Base-by-base conservation (phyloP, 1,140 invertebrate genomes). In the Schlechtendalia chinensis region DNA sequence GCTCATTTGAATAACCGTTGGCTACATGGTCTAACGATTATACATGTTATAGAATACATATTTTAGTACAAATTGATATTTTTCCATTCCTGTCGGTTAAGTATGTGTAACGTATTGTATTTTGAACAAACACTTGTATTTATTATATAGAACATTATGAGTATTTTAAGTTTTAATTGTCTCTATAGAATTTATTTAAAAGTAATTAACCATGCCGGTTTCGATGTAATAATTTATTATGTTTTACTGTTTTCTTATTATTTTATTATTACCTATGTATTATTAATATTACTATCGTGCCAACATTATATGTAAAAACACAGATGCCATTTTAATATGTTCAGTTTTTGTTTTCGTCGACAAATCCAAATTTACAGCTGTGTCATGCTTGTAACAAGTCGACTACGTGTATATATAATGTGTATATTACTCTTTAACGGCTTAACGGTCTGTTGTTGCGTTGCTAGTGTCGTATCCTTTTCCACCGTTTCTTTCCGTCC, bases 111-210 rank as follows among this genome's bases (percentile, higher is more conserved):
- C 8, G 8, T 47, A 11, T 54, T 74, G 29, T 54, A n/a, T 19
- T 74, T 27, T 74, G 29, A 29, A 27, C 54, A 74, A 19, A 29
- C 27, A n/a, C 17, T 17, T 56, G 14, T 75, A 58, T 75, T 69
- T 39, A 65, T 39, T 32, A 39, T 32, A 39, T 65, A 39, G 22
- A n/a, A 12, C 39, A 69, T 69, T 24, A 45, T 58, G 3, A 75
- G 32, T 75, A 75, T 79, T 61, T 63, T 63, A 79, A 77, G 39
- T 61, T 77, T 59, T 77, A 77, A 61, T 63, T 79, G 22, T 77
- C 74, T 59, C 39, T 61, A 45, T 63, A 58, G 22, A 10, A 61
- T 79, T 45, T 45, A 79, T 79, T 79, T 39, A 59, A 59, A 39
- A 39, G 47, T 12, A 56, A 59, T 56, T 59, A 77, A 58, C n/a